Evolutionary conservation across 2,888 invertebrate species (phyloP), one percentile per base, ranked within the genome.

Genomic region (Synergus gifuensis): DNA sequence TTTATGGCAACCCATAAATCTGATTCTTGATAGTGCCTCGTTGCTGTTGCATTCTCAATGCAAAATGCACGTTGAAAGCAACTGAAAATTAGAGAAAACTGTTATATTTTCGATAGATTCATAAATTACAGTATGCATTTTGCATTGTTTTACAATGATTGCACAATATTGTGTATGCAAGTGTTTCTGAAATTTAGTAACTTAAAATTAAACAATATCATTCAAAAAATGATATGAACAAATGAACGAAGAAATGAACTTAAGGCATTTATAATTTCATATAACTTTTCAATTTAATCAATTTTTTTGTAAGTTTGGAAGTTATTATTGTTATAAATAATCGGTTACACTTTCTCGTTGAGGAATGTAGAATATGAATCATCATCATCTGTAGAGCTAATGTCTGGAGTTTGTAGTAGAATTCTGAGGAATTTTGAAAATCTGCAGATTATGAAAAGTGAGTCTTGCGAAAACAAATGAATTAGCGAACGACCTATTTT

Each of bases 1-100:
- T 73, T 73, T 73, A 73, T 54, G 36, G 69, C 69, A 49, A 49
- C 28, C 28, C 49, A 69, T 69, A 69, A 69, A 69, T 69, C 22
- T 69, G 5, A 28, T n/a, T 67, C 66, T 22, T 11, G 12, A 9
- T 49, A 69, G 49, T 49, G 49, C 46, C 16, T 36, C 49, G 16
- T 69, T 49, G 28, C 22, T 69, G 9, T 36, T 36, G 1, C 49
- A 73, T 73, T 54, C 49, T 36, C 49, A 73, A 54, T 54, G 16
- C 22, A 49, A 73, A 49, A 14, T 49, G 22, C 8, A 73, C 36
- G 18, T 69, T 73, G 22, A 73, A 36, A 73, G n/a, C 49, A 28
- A 16, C 36, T 73, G 36, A 73, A 49, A 73, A 36, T 73, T 42
- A 4, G 49, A 54, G 4, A 8, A 44, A 9, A 44, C 12, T 4